A percentile compares a stretch with the other conserved stretches of the same genome.
phyloP scores from a whole-genome alignment of 2,888 invertebrate genomes.

The Hymenopus coronatus region DNA sequence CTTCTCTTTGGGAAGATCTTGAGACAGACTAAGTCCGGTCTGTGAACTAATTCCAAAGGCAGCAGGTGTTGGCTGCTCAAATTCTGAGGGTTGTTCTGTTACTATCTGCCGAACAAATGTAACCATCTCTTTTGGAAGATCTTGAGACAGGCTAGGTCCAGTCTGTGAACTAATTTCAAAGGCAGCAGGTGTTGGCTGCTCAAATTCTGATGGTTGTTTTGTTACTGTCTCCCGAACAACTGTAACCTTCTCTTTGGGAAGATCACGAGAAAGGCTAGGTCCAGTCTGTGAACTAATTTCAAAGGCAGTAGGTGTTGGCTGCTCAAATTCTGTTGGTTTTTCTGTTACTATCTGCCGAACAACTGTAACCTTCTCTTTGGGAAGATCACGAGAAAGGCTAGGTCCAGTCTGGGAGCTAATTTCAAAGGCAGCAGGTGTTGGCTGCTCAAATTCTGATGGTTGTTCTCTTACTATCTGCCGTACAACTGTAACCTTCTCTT shows the following conservation, averaged over 20 bases:
- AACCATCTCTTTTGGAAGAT: background rate
- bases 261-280: background rate
- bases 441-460: background rate
- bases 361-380: no score
- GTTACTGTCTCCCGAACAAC: no score
- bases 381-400: no score
- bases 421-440: no score
- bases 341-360: background rate
- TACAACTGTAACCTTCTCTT: no score
- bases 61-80: no score
- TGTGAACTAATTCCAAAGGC: no score
- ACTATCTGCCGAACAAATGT: no score
- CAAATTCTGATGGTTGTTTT: background rate
- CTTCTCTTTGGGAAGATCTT: no score
- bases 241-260: background rate
- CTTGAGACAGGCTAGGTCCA: constrained; percentile 4
- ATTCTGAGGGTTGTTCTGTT: background rate
- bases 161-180: constrained; percentile 21
- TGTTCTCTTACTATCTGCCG: background rate
- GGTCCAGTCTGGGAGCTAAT: no score
- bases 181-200: background rate
- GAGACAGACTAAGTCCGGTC: no score
- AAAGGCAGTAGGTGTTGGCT: background rate
- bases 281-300: constrained; percentile 25
- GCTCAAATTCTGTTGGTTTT: background rate